A percentile compares a stretch with the other conserved stretches of the same genome.
These are phyloP conservation scores for Florisuga fusca DNA, from an alignment of 2,797 vertebrate genomes.

Conservation along the genomic window DNA sequence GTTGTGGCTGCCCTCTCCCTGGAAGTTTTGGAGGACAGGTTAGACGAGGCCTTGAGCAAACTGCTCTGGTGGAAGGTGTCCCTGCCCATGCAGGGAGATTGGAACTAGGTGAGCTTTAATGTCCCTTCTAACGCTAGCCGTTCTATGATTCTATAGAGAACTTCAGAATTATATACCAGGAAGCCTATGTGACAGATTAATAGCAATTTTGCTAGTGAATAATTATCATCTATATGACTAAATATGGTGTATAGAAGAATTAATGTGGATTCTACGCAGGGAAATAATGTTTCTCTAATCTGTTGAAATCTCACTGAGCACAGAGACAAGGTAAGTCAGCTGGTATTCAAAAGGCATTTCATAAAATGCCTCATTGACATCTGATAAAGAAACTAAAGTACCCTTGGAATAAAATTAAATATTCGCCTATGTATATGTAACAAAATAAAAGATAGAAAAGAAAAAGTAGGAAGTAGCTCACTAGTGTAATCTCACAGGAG, in stretches of 20 bases:
- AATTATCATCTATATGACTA: not conserved
- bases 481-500: not conserved
- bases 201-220: not conserved
- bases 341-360: not conserved
- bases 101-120: no score
- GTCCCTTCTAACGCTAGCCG: no score
- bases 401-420: not conserved
- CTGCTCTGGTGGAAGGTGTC: no score
- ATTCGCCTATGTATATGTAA: not conserved
- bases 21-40: no score
- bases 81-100: no score
- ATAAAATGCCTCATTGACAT: not conserved
- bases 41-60: no score
- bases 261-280: not conserved
- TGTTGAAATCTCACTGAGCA: not conserved
- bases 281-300: not conserved
- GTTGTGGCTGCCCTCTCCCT: no score
- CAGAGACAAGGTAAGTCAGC: not conserved
- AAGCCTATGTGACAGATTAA: not conserved
- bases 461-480: not conserved
- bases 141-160: no score
- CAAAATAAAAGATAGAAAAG: not conserved
- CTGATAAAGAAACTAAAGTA: not conserved
- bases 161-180: not conserved
- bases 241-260: not conserved